These are phyloP conservation scores for Macrotus californicus DNA, from an alignment of 2,113 vertebrate species.

Conservation along the genomic window DNA sequence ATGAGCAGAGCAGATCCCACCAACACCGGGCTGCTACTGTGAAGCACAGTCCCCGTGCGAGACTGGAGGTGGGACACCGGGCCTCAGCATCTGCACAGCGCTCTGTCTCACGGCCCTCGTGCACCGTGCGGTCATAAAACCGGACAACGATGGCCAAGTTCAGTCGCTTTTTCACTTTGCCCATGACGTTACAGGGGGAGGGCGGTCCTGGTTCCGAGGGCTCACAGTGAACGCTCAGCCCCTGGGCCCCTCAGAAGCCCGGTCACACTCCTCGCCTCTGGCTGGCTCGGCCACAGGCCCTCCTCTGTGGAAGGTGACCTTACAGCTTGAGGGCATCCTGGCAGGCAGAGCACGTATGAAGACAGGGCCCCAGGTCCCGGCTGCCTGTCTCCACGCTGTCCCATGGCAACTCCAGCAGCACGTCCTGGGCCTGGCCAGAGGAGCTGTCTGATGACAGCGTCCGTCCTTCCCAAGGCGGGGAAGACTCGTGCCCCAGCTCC, in stretches of 20 bases:
- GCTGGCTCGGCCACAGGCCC: background rate
- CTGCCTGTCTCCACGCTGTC: background rate
- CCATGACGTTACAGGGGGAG: too few species aligned
- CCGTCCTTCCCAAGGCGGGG: background rate
- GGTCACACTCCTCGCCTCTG: background rate
- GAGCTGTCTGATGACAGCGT: rapidly evolving
- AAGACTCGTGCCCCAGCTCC: rapidly evolving
- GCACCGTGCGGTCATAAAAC: rapidly evolving
- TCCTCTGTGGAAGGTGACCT: background rate
- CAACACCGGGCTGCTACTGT: rapidly evolving
- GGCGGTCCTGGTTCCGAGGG: rapidly evolving
- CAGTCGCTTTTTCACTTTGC: rapidly evolving
- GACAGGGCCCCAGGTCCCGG: rapidly evolving
- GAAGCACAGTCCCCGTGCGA: rapidly evolving
- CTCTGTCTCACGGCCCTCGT: rapidly evolving
- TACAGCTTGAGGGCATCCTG: background rate
- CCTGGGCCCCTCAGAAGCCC: background rate
- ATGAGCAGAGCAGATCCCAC: rapidly evolving
- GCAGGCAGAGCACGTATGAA: rapidly evolving
- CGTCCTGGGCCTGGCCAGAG: rapidly evolving
- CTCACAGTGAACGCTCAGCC: background rate
- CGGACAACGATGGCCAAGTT: rapidly evolving
- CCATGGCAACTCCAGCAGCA: rapidly evolving
- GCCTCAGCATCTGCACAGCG: rapidly evolving
- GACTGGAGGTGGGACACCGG: rapidly evolving